phyloP scores from a whole-genome alignment of 2,888 invertebrate species.

The Stenolophus ochropezus region DNA sequence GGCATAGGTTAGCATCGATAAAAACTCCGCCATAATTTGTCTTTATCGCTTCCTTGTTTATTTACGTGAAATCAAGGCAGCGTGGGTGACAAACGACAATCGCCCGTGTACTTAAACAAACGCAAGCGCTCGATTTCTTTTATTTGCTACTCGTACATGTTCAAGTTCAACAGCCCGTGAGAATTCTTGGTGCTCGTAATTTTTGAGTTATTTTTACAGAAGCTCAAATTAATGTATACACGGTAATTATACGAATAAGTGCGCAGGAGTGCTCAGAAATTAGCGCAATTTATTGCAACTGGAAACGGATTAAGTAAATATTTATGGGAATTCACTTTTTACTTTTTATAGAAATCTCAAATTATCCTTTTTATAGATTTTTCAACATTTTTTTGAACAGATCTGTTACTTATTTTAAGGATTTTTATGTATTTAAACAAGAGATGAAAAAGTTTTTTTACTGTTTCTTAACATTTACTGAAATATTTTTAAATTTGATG shows the following conservation, averaged over 20 bases:
- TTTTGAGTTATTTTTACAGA: conserved; percentile 47
- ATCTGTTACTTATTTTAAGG: neutral
- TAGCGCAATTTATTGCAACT: conserved; percentile 37
- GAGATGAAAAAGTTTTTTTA: no score
- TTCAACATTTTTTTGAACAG: neutral
- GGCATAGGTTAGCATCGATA: conserved; percentile 22
- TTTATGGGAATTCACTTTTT: neutral
- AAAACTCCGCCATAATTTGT: conserved; percentile 14
- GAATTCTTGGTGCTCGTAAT: conserved; percentile 30
- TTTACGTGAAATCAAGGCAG: conserved; percentile 38
- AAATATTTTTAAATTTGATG: no score
- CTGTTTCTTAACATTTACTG: no score
- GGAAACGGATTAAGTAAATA: conserved; percentile 43
- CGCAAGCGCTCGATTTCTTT: conserved; percentile 25
- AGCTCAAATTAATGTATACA: conserved; percentile 50
- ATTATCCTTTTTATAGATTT: conserved; percentile 17
- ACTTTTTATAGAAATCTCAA: conserved; percentile 3
- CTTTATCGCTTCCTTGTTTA: conserved; percentile 51
- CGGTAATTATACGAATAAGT: conserved; percentile 52
- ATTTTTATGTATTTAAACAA: no score
- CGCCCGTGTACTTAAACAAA: conserved; percentile 25
- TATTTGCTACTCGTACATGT: conserved; percentile 19
- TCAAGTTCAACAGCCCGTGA: conserved; percentile 41
- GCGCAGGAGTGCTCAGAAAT: conserved; percentile 11
- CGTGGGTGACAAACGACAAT: conserved; percentile 42